Conservation (phyloP, 2,888 invertebrate species). For the Itoplectis maculator region DNA sequence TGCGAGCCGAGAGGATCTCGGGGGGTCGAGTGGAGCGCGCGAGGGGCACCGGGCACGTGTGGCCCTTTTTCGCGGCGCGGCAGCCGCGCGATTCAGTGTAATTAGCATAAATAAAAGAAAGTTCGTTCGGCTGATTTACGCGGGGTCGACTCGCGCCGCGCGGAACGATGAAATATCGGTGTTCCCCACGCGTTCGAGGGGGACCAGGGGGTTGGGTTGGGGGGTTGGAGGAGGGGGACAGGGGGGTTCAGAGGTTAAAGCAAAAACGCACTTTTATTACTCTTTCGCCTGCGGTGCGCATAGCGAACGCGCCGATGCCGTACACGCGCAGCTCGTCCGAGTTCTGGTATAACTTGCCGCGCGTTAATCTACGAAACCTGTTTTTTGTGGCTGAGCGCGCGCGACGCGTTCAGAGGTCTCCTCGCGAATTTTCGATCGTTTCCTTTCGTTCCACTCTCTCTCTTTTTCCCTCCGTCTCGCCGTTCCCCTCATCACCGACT, state of each 20-base stretch:
- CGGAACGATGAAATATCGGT: constrained; percentile 74
- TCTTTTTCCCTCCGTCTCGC: not conserved
- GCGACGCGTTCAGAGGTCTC: constrained; percentile 29
- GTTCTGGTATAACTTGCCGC: constrained; percentile 57
- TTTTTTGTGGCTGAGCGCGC: constrained; percentile 62
- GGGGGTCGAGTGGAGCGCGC: constrained; percentile 46
- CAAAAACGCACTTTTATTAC: constrained; percentile 71
- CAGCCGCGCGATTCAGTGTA: constrained; percentile 72
- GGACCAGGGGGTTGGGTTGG: constrained; percentile 63
- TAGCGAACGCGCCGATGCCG: constrained; percentile 6
- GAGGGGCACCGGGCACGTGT: constrained; percentile 56
- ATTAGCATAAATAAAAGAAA: constrained; percentile 74
- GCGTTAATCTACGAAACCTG: constrained; percentile 73
- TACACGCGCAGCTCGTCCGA: constrained; percentile 42
- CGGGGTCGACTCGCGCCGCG: constrained; percentile 66
- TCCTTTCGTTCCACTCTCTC: constrained; percentile 69
- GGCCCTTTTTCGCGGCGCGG: constrained; percentile 48
- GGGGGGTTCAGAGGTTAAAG: constrained; percentile 74
- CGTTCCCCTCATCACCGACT: constrained; percentile 42
- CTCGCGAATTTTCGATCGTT: constrained; percentile 72
- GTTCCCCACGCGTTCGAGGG: constrained; percentile 62
- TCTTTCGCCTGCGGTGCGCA: constrained; percentile 63
- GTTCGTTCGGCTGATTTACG: constrained; percentile 71
- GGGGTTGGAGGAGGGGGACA: no score
- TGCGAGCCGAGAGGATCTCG: not conserved